Evolutionary conservation across 2,888 invertebrate genomes (phyloP), one percentile per base, ranked within the genome.

Genomic region (Oasisia sp.): DNA sequence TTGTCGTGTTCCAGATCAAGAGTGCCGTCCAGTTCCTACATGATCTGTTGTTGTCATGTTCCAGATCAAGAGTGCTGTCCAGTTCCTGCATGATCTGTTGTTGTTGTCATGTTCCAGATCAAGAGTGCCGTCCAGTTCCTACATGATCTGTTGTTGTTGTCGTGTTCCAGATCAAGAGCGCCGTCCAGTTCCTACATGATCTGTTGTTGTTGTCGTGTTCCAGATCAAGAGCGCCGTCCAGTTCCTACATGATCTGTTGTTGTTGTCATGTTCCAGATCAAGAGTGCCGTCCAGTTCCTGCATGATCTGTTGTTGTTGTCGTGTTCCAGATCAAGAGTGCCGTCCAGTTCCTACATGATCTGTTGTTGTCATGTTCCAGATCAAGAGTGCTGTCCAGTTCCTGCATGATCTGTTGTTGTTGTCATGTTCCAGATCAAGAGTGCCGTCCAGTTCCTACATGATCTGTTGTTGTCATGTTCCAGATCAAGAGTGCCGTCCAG

Each of bases 291-390:
- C 14, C 14, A 11, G 44, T 38, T 38, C 38, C 38, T 38, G 38
- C 38, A 38, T 38, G 38, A 38, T 38, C 38, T 38, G 38, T 38
- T 38, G 38, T 38, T 38, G 38, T 2, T 38, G 38, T 38, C 38
- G 4, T 38, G 7, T 44, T 91, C 32, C 93, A 96, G 95, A 93
- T 96, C 9, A 92, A 93, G 32, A 95, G 95, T 92, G 95, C 96
- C 7, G 95, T 96, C 1, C 94, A 95, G 93, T 96, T 96, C 93
- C 94, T 96, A 19, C 96, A 96, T 94, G 96, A 96, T 91, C 94
- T 96, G 38, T 38, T 38, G 38, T 2, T 38, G 38, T 38, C 38
- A 38, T 38, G 38, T 38, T 38, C 38, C 38, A 38, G 38, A 38
- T 38, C 38, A 38, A 38, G 38, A 38, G 38, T 38, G 38, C 38